Base-by-base conservation (phyloP, 2,113 vertebrate species). In the Ceratotherium simum region DNA sequence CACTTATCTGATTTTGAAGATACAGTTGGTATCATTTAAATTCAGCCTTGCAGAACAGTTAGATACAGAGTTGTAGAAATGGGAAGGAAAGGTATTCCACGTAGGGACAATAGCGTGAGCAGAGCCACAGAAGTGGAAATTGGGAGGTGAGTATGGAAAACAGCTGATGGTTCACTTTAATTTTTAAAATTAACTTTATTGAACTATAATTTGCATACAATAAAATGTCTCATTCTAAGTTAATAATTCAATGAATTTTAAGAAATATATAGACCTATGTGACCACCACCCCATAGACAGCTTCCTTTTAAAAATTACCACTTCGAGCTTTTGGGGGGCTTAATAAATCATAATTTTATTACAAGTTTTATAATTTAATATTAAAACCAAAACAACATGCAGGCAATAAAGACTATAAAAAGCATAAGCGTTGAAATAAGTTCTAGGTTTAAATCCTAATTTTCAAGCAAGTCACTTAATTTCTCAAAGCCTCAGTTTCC, bases 301-400 rank as follows among this genome's bases (percentile, higher is more conserved):
- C 8, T 54, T 75, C 36, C 64, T 81, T 95, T 79, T 42, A 51
- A 95, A 93, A 94, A 81, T 58, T 11, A 79, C 29, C 36, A 91
- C 23, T 90, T 88, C 51, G 33, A 96, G 84, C 6, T 64, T 29
- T 48, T 84, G 93, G 72, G 42, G 21, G 86, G 62, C 56, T 86
- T 80, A n/a, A n/a, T 46, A 92, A 82, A 65, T 78, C 29, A 18
- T 67, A 90, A 92, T 82, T 84, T 93, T 93, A 96, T 91, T 89
- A 73, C 25, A 84, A 69, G 23, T 33, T 91, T 92, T 84, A 79
- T 51, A 79, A 87, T 76, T 90, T 20, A 39, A 64, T 48, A 83
- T 86, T 82, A 83, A 92, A 86, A 21, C 29, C 29, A 72, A 92
- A 94, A 75, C 25, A 81, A 70, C 36, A 76, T 3, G 17, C 23